Conservation (phyloP, 2,797 vertebrate species). For the Hozukius guyotensis region DNA sequence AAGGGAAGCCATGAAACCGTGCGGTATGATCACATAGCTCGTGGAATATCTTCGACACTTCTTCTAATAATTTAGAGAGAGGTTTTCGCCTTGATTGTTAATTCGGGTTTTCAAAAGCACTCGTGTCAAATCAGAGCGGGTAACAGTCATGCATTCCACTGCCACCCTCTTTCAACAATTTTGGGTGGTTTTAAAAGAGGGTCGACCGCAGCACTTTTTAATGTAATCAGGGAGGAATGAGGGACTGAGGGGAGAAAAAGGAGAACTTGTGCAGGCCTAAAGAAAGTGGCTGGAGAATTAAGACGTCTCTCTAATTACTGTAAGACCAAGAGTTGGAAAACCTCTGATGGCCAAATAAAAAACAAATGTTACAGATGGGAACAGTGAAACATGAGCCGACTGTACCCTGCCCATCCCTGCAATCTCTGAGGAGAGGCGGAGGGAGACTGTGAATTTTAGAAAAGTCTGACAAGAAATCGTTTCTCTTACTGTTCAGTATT, state of each 20-base stretch:
- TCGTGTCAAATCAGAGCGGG: constrained; percentile 21
- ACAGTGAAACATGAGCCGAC: constrained; percentile 57
- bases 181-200: constrained; percentile 40
- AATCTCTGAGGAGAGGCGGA: constrained; percentile 32
- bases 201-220: constrained; percentile 68
- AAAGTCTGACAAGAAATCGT: neutral
- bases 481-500: neutral
- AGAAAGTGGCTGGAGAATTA: constrained; percentile 78
- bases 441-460: neutral
- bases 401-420: constrained; percentile 50
- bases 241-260: constrained; percentile 38
- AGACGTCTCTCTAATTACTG: constrained; percentile 73
- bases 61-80: neutral
- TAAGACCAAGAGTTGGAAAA: constrained; percentile 67
- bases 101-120: constrained; percentile 24
- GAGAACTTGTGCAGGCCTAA: constrained; percentile 55
- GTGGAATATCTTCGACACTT: neutral
- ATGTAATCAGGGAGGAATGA: constrained; percentile 75
- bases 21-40: neutral
- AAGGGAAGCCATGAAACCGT: constrained; percentile 17
- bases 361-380: constrained; percentile 79
- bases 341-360: constrained; percentile 75
- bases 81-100: constrained; percentile 7
- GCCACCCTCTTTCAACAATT: constrained; percentile 57
- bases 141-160: constrained; percentile 51